Conservation (phyloP, 2,888 invertebrate genomes). For the Dasypogon diadema region DNA sequence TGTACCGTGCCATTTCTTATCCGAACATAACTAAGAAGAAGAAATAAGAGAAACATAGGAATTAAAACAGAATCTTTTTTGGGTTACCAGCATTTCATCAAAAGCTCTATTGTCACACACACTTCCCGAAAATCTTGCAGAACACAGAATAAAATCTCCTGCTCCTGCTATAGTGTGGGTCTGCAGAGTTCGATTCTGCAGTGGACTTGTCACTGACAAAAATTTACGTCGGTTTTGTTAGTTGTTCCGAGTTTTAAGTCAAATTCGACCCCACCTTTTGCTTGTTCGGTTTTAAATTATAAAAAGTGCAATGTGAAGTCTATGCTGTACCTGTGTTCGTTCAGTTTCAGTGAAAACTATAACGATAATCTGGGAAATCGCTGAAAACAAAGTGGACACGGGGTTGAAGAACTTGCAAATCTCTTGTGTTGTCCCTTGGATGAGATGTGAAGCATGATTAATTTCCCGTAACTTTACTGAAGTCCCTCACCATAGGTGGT, state of each 20-base stretch:
- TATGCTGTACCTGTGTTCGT: not conserved
- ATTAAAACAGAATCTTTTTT: no score
- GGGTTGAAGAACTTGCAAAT: slow-evolving; percentile 24
- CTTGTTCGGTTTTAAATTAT: slow-evolving; percentile 34
- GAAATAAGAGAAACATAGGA: no score
- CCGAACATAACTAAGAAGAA: no score
- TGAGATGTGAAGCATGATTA: slow-evolving; percentile 35
- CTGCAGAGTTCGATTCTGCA: no score
- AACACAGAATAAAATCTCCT: no score
- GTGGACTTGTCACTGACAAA: slow-evolving; percentile 46
- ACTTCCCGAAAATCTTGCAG: no score
- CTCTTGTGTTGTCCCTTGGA: not conserved
- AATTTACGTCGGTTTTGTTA: slow-evolving; percentile 48
- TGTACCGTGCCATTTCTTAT: no score
- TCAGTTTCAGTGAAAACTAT: slow-evolving; percentile 21
- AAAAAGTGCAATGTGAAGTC: slow-evolving; percentile 39
- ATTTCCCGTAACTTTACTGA: not conserved
- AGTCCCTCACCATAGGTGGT: no score
- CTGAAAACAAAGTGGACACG: slow-evolving; percentile 42
- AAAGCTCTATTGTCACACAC: no score
- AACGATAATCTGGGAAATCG: not conserved
- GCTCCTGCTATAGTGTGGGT: no score
- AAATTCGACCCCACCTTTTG: slow-evolving; percentile 48
- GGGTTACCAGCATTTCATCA: no score
- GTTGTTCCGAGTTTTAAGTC: slow-evolving; percentile 21